phyloP scores from a whole-genome alignment of 2,113 vertebrate genomes.

The Silurus glanis region DNA sequence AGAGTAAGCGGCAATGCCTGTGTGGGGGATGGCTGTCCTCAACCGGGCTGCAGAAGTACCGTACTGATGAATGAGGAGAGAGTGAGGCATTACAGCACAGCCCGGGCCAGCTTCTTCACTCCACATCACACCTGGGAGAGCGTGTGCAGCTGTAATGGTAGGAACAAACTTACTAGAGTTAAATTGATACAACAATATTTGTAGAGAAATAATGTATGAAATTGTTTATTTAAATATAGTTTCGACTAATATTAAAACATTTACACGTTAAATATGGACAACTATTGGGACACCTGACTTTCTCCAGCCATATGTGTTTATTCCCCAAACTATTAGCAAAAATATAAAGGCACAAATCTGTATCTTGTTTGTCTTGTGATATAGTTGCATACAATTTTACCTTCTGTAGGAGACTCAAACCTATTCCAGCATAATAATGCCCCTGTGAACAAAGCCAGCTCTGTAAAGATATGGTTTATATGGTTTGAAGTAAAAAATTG shows the following conservation, averaged over 20 bases:
- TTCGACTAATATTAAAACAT: neutral
- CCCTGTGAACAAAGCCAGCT: too few relatives aligned
- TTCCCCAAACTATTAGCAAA: too few relatives aligned
- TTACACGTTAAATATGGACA: too few relatives aligned
- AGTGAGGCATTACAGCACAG: constrained; percentile 82
- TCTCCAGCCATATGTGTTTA: too few relatives aligned
- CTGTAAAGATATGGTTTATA: too few relatives aligned
- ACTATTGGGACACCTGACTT: too few relatives aligned
- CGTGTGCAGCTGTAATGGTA: constrained; percentile 89
- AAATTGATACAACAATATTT: neutral
- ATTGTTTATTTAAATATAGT: neutral
- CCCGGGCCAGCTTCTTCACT: constrained; percentile 85
- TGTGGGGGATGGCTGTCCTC: constrained; percentile 74
- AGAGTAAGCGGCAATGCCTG: constrained; percentile 79
- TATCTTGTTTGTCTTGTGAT: too few relatives aligned
- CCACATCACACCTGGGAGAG: constrained; percentile 83
- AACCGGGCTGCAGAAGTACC: constrained; percentile 79
- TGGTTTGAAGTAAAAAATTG: too few relatives aligned
- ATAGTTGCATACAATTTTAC: too few relatives aligned
- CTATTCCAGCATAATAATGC: too few relatives aligned
- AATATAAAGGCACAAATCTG: too few relatives aligned
- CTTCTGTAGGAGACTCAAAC: too few relatives aligned
- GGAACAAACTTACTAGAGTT: constrained; percentile 6
- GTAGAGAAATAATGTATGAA: neutral
- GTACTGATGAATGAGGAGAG: constrained; percentile 77